Evolutionary conservation across 2,888 invertebrate genomes (phyloP).

Genomic region (Drosophila mayaguana): DNA sequence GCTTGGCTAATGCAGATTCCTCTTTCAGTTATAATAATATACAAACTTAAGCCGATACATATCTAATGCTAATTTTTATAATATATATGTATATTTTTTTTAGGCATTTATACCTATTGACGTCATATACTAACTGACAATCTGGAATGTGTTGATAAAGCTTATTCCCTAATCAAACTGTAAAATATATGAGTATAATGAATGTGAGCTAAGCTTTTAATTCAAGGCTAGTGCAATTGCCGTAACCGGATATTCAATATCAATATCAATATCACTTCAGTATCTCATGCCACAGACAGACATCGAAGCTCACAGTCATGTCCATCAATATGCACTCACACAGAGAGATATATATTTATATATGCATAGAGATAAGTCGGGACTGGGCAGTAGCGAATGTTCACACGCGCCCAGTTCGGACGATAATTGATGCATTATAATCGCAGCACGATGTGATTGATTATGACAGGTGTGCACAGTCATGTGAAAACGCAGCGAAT

Average conservation of each 20-base stretch:
- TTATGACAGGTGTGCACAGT: conserved; percentile 77
- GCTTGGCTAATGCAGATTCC: background rate
- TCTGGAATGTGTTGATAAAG: background rate
- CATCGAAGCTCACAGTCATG: conserved; percentile 34
- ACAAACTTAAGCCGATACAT: background rate
- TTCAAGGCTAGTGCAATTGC: conserved; percentile 22
- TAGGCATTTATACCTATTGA: background rate
- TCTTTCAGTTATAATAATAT: background rate
- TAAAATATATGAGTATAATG: background rate
- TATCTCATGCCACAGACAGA: conserved; percentile 20
- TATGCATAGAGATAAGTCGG: background rate
- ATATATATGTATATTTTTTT: background rate
- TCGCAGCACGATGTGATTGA: conserved; percentile 71
- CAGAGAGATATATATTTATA: background rate
- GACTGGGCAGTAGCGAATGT: conserved; percentile 48
- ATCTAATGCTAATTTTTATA: background rate
- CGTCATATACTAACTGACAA: background rate
- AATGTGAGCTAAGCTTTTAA: background rate
- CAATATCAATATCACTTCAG: conserved; percentile 43
- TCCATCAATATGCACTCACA: conserved; percentile 27
- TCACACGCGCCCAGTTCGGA: conserved; percentile 62
- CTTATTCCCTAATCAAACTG: background rate
- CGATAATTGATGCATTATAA: conserved; percentile 77
- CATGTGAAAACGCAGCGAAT: conserved; percentile 63
- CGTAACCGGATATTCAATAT: conserved; percentile 50